A percentile compares a stretch with the other conserved stretches of the same genome.
phyloP scores from a whole-genome alignment of 2,797 vertebrate species.

The Halcyon leucocephala region DNA sequence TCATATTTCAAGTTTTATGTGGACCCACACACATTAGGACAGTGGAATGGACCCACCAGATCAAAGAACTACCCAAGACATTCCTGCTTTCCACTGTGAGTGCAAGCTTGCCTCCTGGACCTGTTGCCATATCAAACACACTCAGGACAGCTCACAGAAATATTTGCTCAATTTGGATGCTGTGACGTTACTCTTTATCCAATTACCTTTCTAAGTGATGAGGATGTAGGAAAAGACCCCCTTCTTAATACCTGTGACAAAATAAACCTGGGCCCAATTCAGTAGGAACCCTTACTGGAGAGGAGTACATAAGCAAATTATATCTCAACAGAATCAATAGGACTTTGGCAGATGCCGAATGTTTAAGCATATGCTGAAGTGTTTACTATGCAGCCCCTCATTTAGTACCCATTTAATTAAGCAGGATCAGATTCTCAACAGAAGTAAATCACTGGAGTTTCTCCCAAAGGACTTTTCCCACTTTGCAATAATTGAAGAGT shows the following conservation, averaged over 20 bases:
- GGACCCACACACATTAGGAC: fast-evolving
- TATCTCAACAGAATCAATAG: slow-evolving; percentile 43
- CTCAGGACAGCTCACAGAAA: neutral
- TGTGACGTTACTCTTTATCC: neutral
- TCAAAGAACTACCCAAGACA: neutral
- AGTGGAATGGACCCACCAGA: neutral
- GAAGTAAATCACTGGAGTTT: slow-evolving; percentile 24
- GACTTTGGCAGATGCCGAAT: slow-evolving; percentile 49
- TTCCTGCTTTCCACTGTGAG: neutral
- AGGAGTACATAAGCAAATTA: slow-evolving; percentile 50
- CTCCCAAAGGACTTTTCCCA: slow-evolving; percentile 30
- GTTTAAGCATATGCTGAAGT: slow-evolving; percentile 59
- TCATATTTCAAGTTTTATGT: neutral
- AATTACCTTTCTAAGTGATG: neutral
- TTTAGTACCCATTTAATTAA: slow-evolving; percentile 67
- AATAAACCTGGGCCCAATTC: slow-evolving; percentile 17
- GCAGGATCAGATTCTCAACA: slow-evolving; percentile 30
- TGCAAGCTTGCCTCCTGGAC: neutral
- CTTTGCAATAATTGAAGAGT: slow-evolving; percentile 31
- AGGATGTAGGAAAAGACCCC: neutral
- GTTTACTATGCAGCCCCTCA: slow-evolving; percentile 57
- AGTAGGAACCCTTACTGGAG: neutral
- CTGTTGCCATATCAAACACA: neutral
- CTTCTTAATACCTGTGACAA: neutral
- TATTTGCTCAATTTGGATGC: neutral